phyloP scores from a whole-genome alignment of 2,113 vertebrate genomes.

The Amphiprion percula region DNA sequence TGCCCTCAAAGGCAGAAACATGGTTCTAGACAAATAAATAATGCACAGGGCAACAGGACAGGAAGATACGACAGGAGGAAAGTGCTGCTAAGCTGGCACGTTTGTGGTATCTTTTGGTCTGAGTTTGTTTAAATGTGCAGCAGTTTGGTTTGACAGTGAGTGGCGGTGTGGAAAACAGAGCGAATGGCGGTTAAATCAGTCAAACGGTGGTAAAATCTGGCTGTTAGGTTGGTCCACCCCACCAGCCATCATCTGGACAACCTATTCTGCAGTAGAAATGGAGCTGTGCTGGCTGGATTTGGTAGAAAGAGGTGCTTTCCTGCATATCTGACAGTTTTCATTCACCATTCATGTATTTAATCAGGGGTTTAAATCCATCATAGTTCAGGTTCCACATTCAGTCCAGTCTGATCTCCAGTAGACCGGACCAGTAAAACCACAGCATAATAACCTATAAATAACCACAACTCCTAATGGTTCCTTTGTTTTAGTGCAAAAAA shows the following conservation, averaged over 20 bases:
- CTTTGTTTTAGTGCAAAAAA: too few species aligned
- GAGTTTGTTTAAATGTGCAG: conserved; percentile 1
- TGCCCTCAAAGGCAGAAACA: conserved; percentile 24
- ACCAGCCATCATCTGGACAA: conserved; percentile 54
- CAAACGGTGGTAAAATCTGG: conserved; percentile 37
- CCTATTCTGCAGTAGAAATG: conserved; percentile 42
- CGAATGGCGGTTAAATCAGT: conserved; percentile 36
- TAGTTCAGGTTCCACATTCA: too few species aligned
- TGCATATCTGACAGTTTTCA: too few species aligned
- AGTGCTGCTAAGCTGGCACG: not conserved
- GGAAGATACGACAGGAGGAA: not conserved
- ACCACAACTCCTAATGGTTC: too few species aligned
- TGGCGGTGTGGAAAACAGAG: conserved; percentile 20
- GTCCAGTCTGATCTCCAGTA: too few species aligned
- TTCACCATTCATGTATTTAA: too few species aligned
- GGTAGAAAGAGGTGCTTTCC: conserved; percentile 16
- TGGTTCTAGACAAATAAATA: conserved; percentile 38
- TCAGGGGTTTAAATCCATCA: too few species aligned
- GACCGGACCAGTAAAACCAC: too few species aligned
- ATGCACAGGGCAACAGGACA: conserved; percentile 14
- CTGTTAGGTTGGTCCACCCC: conserved; percentile 33
- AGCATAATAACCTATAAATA: too few species aligned
- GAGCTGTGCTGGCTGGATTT: conserved; percentile 34
- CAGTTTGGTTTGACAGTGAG: not conserved
- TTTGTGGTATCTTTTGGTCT: not conserved